Conservation (phyloP, 92 coral and sea anemone genomes). For the Umimayanthus chanpuru region DNA sequence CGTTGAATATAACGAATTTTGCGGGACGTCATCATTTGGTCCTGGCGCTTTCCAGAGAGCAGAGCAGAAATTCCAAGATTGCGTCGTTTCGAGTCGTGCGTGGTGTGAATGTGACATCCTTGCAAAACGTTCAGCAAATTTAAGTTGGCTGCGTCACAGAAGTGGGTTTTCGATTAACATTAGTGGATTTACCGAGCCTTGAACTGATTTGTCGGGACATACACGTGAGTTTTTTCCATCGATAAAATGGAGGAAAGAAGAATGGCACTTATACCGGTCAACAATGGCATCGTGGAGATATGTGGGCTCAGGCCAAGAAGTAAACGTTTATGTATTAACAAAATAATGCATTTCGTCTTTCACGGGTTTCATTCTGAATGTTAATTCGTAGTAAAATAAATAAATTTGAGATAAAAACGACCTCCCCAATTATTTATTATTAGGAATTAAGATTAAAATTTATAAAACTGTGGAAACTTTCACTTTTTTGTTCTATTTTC, state of each 20-base stretch:
- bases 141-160: slow-evolving; percentile 53
- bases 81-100: slow-evolving; percentile 16
- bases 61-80: too few relatives aligned
- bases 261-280: slow-evolving; percentile 36
- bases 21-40: slow-evolving; percentile 38
- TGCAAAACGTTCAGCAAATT: slow-evolving; percentile 5
- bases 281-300: slow-evolving; percentile 33
- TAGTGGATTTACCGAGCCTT: slow-evolving; percentile 14
- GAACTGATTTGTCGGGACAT: too few relatives aligned
- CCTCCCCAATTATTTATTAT: too few relatives aligned
- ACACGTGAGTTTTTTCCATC: slow-evolving; percentile 56
- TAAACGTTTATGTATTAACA: too few relatives aligned
- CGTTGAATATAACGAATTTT: background rate
- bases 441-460: too few relatives aligned
- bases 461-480: too few relatives aligned
- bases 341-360: too few relatives aligned
- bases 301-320: background rate
- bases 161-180: background rate
- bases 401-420: too few relatives aligned
- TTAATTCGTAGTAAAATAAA: too few relatives aligned
- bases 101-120: background rate
- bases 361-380: too few relatives aligned
- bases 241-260: slow-evolving; percentile 42
- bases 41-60: too few relatives aligned
- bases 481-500: too few relatives aligned